Evolutionary conservation across 2,113 vertebrate species (phyloP).

Genomic region (Embiotoca jacksoni): DNA sequence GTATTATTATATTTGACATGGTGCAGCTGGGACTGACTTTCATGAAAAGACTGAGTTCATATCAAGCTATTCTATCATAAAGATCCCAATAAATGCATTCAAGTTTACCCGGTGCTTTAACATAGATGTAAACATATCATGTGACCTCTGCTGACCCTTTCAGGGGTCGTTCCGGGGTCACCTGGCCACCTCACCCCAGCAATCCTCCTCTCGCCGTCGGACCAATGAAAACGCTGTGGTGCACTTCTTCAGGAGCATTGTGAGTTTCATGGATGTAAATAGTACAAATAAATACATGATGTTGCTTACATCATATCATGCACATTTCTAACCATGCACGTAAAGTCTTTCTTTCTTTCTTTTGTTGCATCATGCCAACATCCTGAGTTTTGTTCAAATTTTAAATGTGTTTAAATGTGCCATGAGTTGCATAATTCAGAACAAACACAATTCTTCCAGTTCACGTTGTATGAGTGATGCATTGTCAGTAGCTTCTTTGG

Average conservation of each 20-base stretch:
- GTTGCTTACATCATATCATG: not conserved
- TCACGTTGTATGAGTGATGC: not conserved
- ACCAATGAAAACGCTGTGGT: constrained; percentile 94
- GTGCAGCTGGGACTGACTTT: no score
- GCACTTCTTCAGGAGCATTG: constrained; percentile 98
- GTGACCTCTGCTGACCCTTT: constrained; percentile 20
- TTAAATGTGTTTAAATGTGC: not conserved
- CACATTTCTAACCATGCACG: not conserved
- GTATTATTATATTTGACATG: no score
- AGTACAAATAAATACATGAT: no score
- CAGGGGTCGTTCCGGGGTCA: constrained; percentile 86
- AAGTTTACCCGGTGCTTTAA: no score
- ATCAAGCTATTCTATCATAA: no score
- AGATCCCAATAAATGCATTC: no score
- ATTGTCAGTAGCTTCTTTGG: not conserved
- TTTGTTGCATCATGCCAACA: constrained; percentile 10
- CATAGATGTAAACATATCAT: not conserved
- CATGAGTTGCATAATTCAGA: not conserved
- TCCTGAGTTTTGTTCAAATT: not conserved
- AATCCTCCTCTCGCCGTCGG: constrained; percentile 88
- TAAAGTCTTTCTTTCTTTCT: not conserved
- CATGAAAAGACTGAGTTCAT: no score
- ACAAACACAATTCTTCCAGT: not conserved
- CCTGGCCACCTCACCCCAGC: constrained; percentile 88
- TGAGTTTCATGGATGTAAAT: constrained; percentile 78